Base-by-base conservation (phyloP, 2,888 invertebrate genomes). In the Microchrysa polita region DNA sequence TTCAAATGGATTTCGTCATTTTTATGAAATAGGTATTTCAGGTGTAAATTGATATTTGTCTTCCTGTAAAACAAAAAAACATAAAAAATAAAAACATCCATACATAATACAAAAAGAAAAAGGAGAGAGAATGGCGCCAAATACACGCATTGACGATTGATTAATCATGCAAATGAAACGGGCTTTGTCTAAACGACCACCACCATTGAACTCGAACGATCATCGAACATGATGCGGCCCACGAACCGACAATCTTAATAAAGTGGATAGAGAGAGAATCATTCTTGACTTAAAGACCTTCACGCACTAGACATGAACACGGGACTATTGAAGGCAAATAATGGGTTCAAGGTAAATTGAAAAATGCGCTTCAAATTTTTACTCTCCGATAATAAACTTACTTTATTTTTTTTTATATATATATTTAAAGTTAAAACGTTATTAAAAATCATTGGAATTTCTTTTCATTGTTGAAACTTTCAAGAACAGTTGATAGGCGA, bases 41-140 rank as follows among this genome's bases (percentile, higher is more conserved):
- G 67, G 67, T 69, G 67, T 67, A 44, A 74, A 63, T 22, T 52
- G 60, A 14, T 69, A 52, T 60, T 69, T 73, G 22, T 75, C 75
- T 71, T 75, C 75, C 75, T 75, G 75, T 57, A 75, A 75, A 71
- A 73, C 44, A 75, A 73, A 75, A 72, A 14, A 22, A 61, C 53
- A 34, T 53, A 14, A 27, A 67, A 44, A 48, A 22, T 65, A 27
- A 69, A 69, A 65, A 65, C 10, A 20, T 27, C 40, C 40, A 42
- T 10, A 40, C 2, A 7, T 2, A 9, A 59, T 61, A 61, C 2
- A 7, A 5, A 7, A 7, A 34, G 27, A 34, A 7, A 34, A 61
- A 34, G 27, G 2, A 7, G 27, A 34, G 27, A 34, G 27, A 34
- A 34, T 34, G 27, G 27, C 27, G 27, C 27, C 4, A 34, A 7